A percentile compares a stretch with the other conserved stretches of the same genome.
Evolutionary conservation across 1,140 invertebrate species (phyloP).

Genomic region (Tachypleus tridentatus): DNA sequence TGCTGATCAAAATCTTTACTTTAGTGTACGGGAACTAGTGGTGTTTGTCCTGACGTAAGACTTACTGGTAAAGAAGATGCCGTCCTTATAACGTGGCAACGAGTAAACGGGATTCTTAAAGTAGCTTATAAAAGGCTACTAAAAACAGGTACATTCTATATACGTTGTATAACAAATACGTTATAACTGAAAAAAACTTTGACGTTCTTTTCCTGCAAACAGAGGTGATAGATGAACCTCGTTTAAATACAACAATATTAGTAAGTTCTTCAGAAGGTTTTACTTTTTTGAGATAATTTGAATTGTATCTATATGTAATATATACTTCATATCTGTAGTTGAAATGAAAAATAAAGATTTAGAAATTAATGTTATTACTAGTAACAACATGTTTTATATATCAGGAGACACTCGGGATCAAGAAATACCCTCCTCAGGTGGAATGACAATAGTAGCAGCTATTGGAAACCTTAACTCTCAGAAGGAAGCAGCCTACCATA

Average conservation of each 20-base stretch:
- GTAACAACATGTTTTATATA: too few relatives aligned
- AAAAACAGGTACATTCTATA: slow-evolving; percentile 34
- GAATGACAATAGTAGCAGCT: slow-evolving; percentile 70
- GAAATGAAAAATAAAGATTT: not conserved
- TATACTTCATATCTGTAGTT: too few relatives aligned
- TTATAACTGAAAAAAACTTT: too few relatives aligned
- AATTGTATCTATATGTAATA: too few relatives aligned
- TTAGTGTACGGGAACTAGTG: slow-evolving; percentile 36
- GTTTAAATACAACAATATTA: too few relatives aligned
- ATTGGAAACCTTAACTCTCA: slow-evolving; percentile 65
- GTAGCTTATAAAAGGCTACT: slow-evolving; percentile 19
- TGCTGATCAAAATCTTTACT: slow-evolving; percentile 3
- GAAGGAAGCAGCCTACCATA: slow-evolving; percentile 69
- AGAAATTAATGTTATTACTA: too few relatives aligned
- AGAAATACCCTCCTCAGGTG: slow-evolving; percentile 36
- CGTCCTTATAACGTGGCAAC: slow-evolving; percentile 26
- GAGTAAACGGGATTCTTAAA: slow-evolving; percentile 18
- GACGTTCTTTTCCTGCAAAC: too few relatives aligned
- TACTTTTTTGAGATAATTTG: too few relatives aligned
- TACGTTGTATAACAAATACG: too few relatives aligned
- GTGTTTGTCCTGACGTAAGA: slow-evolving; percentile 70
- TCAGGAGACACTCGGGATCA: slow-evolving; percentile 32
- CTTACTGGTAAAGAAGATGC: slow-evolving; percentile 69
- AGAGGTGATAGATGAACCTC: too few relatives aligned
- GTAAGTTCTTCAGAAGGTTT: too few relatives aligned